Conservation (phyloP, 35 echinoderm and acorn worm species). For the Amphiura filiformis region DNA sequence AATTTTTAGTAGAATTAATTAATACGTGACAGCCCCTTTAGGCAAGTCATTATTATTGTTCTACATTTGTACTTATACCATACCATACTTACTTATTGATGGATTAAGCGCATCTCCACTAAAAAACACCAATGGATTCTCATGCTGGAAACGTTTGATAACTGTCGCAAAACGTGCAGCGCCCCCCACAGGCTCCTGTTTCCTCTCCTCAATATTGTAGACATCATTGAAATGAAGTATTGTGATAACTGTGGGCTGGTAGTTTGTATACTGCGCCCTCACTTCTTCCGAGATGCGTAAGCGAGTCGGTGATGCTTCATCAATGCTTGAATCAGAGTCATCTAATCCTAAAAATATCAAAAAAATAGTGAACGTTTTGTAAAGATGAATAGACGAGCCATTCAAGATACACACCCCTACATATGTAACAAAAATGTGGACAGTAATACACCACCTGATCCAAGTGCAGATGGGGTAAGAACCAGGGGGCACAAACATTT, state of each 20-base stretch:
- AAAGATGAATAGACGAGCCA: too few relatives aligned
- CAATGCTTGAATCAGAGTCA: neutral
- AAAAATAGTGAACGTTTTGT: too few relatives aligned
- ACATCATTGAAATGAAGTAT: slow-evolving; percentile 86
- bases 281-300: slow-evolving; percentile 62
- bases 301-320: slow-evolving; percentile 11
- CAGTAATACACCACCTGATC: too few relatives aligned
- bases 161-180: slow-evolving; percentile 75
- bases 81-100: slow-evolving; percentile 82
- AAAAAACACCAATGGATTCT: slow-evolving; percentile 61
- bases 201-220: slow-evolving; percentile 64
- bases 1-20: too few relatives aligned
- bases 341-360: slow-evolving; percentile 13
- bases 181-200: slow-evolving; percentile 38
- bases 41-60: too few relatives aligned
- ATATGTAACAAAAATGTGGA: too few relatives aligned
- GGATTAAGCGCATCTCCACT: slow-evolving; percentile 83
- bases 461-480: too few relatives aligned
- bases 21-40: too few relatives aligned
- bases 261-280: slow-evolving; percentile 59
- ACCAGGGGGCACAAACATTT: too few relatives aligned
- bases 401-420: too few relatives aligned
- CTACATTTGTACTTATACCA: too few relatives aligned
- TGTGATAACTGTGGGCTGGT: slow-evolving; percentile 35
- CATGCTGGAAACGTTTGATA: slow-evolving; percentile 30